Percentiles rank a stretch among this genome's conserved stretches.
Evolutionary conservation across 2,888 invertebrate genomes (phyloP).

Genomic region (Pachycephus smyrnensis): DNA sequence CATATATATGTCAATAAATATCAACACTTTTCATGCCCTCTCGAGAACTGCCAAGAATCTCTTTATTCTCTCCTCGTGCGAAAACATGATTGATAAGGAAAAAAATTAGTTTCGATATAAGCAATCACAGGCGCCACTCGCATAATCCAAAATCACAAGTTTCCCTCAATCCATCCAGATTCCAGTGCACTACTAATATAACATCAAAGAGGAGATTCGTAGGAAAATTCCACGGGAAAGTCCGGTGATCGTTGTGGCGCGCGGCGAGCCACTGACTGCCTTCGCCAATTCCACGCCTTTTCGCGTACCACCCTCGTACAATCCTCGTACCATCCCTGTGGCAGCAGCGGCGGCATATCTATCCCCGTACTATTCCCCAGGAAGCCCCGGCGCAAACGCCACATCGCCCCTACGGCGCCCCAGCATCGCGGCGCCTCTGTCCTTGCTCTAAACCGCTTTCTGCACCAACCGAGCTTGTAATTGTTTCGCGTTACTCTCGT

Average conservation of each 20-base stretch:
- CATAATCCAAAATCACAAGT: too few relatives aligned
- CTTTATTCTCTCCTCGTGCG: too few relatives aligned
- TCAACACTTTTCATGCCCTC: too few relatives aligned
- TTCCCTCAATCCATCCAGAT: too few relatives aligned
- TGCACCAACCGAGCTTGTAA: conserved; percentile 38
- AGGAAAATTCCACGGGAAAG: conserved; percentile 22
- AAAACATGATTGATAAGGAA: too few relatives aligned
- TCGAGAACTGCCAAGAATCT: too few relatives aligned
- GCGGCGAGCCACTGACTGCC: conserved; percentile 64
- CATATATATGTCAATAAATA: too few relatives aligned
- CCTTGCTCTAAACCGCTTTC: conserved; percentile 34
- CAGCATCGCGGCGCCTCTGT: neutral
- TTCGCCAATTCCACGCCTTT: conserved; percentile 57
- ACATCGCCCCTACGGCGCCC: conserved; percentile 7
- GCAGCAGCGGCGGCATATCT: conserved; percentile 6
- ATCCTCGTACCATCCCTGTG: conserved; percentile 39
- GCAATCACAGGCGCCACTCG: too few relatives aligned
- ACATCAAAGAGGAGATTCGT: conserved; percentile 6
- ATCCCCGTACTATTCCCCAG: conserved; percentile 44
- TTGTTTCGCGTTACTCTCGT: conserved; percentile 28
- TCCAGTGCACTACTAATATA: too few relatives aligned
- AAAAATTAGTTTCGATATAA: too few relatives aligned
- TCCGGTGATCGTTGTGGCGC: conserved; percentile 57
- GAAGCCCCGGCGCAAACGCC: conserved; percentile 62
- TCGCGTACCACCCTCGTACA: conserved; percentile 35